phyloP scores from a whole-genome alignment of 2,797 vertebrate genomes.

The Microtus obscurus region DNA sequence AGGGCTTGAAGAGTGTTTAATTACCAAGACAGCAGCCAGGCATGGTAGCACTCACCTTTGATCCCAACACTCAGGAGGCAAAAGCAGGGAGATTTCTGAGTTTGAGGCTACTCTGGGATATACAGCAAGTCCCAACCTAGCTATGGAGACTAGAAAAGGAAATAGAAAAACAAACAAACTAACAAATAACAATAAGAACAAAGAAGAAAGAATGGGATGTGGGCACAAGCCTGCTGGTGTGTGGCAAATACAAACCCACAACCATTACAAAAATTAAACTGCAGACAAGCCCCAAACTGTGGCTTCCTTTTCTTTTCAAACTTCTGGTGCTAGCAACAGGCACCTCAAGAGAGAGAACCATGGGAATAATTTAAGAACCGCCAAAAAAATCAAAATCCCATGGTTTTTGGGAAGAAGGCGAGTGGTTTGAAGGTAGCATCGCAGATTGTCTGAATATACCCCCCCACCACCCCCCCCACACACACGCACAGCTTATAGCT shows the following conservation, averaged over 20 bases:
- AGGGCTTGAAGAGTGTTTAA: background rate
- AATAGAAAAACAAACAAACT: background rate
- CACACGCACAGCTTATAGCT: background rate
- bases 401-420: conserved; percentile 31
- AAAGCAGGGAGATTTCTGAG: background rate
- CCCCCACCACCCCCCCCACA: background rate
- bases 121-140: background rate
- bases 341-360: background rate
- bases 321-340: background rate
- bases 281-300: background rate
- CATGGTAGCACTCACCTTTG: background rate
- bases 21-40: background rate
- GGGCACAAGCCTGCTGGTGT: background rate
- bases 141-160: background rate
- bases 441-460: background rate
- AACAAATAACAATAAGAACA: background rate
- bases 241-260: background rate
- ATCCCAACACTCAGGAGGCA: background rate
- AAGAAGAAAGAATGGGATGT: background rate
- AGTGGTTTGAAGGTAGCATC: conserved; percentile 34
- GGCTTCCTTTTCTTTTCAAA: background rate
- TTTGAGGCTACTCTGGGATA: background rate
- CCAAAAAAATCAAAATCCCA: background rate
- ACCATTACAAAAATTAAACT: background rate
- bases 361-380: background rate